Conservation (phyloP, 2,113 vertebrate genomes). For the Lathamus discolor region DNA sequence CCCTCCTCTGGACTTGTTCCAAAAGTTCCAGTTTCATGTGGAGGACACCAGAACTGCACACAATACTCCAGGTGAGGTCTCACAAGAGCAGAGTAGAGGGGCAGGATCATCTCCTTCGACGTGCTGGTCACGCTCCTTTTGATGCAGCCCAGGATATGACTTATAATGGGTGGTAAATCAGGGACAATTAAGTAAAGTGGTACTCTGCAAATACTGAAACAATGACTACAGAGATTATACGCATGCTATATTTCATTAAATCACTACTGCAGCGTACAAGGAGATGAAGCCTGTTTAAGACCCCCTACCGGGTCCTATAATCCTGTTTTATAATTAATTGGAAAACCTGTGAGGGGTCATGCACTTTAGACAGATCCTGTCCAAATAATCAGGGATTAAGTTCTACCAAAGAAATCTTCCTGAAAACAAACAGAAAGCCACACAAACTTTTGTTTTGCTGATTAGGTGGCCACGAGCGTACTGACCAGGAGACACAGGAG, state of each 20-base stretch:
- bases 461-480: neutral
- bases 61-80: no score
- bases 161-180: neutral
- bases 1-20: no score
- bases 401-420: constrained; percentile 18
- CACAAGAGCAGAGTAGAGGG: no score
- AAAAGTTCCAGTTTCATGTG: no score
- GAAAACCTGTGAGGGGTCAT: neutral
- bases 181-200: neutral
- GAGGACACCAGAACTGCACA: no score
- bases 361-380: neutral
- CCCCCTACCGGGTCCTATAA: neutral
- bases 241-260: neutral
- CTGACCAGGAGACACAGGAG: neutral
- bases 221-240: neutral
- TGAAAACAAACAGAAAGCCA: constrained; percentile 38
- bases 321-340: constrained; percentile 1
- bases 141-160: neutral
- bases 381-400: neutral
- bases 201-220: neutral
- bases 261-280: neutral
- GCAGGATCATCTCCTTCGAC: no score
- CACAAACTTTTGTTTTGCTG: neutral
- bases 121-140: no score
- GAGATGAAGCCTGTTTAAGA: neutral